Evolutionary conservation across 2,797 vertebrate genomes (phyloP), one percentile per base, ranked within the genome.

Genomic region (Urophycis tenuis): DNA sequence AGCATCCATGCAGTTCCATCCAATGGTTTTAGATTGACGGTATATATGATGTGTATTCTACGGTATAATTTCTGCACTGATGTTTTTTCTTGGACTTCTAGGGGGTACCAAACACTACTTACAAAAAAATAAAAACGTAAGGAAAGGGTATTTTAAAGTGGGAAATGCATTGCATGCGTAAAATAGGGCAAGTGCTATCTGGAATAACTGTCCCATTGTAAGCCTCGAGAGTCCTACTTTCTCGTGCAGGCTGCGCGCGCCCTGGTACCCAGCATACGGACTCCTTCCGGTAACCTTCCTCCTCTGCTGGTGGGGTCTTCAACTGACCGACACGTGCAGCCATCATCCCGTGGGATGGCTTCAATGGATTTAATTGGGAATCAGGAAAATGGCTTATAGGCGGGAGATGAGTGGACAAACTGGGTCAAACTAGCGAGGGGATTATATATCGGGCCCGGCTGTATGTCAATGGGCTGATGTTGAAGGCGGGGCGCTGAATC

Each of bases 351-450:
- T 77, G 81, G 53, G 70, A 84, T 81, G 76, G 85, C 82, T 88
- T 85, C 77, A 86, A 77, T 82, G 19, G 17, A 84, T 88, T 85
- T 88, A 83, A 89, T 80, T 86, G 83, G 81, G 82, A 90, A 90
- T 87, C 39, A 81, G 82, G 75, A 82, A 81, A 84, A 81, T 2
- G 14, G 85, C 75, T 89, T 82, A n/a, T n/a, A 87, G 64, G 31
- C 75, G 78, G 45, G 80, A 81, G 78, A 14, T 6, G 74, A 84
- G 75, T 84, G 81, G 83, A 84, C 86, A 87, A 90, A 88, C 72
- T 86, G 82, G 85, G 87, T 33, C 86, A 89, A 80, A 86, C 15
- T 76, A 75, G 78, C 82, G 29, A 10, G 73, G 79, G 17, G 84
- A 29, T 74, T 74, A 39, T 85, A 67, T 64, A 11, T 36, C n/a